Evolutionary conservation across 2,113 vertebrate genomes (phyloP).

Genomic region (Carettochelys insculpta): DNA sequence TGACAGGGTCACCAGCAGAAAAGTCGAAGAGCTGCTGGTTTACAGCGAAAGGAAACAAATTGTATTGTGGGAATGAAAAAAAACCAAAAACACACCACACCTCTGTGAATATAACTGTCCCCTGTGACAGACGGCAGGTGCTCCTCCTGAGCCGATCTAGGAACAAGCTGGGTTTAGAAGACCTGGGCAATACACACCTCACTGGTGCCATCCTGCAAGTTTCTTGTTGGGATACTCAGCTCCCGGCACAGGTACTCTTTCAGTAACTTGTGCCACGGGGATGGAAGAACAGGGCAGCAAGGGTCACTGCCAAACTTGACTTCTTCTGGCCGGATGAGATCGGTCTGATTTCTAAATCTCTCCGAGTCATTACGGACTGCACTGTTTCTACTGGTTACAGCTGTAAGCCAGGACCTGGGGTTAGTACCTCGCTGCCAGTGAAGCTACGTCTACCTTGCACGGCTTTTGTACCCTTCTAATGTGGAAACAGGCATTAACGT

Average conservation of each 20-base stretch:
- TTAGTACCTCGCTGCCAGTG: neutral
- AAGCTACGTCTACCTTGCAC: too few species aligned
- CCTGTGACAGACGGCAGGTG: neutral
- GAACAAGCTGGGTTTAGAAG: neutral
- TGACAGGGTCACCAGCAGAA: too few species aligned
- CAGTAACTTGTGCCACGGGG: neutral
- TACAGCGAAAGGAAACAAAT: neutral
- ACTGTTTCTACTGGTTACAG: fast-evolving
- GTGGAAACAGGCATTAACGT: too few species aligned
- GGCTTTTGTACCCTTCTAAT: too few species aligned
- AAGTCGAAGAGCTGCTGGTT: too few species aligned
- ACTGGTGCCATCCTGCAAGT: neutral
- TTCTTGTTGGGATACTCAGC: neutral
- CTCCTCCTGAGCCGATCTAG: neutral
- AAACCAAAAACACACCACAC: neutral
- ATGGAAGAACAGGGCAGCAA: neutral
- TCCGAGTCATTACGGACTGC: neutral
- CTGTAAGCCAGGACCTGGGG: neutral
- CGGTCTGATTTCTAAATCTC: fast-evolving
- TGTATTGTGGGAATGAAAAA: neutral
- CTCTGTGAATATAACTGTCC: neutral
- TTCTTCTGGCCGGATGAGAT: neutral
- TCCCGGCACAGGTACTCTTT: neutral
- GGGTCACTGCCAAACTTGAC: neutral
- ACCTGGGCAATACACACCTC: neutral